These are phyloP conservation scores for Sorex araneus DNA, from an alignment of 2,113 vertebrate species.

Conservation along the genomic window DNA sequence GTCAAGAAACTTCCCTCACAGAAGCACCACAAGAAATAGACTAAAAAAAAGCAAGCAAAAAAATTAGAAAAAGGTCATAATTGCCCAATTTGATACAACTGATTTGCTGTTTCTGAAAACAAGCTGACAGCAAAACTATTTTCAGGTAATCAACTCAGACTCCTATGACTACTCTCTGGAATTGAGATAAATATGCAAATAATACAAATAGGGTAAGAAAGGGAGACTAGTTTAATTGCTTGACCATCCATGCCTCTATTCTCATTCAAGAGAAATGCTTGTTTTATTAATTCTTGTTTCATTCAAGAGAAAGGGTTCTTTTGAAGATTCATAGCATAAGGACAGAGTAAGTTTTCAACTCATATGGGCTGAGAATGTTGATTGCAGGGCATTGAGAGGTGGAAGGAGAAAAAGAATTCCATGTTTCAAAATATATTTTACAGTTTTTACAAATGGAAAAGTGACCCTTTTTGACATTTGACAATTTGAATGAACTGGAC, in stretches of 20 bases:
- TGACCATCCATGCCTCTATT: neutral
- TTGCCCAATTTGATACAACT: conserved; percentile 83
- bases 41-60: conserved; percentile 85
- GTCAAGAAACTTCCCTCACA: conserved; percentile 73
- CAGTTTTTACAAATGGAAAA: conserved; percentile 42
- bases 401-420: conserved; percentile 1
- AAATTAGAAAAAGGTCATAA: conserved; percentile 86
- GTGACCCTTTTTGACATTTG: conserved; percentile 11
- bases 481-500: conserved; percentile 32
- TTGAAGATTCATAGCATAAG: neutral
- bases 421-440: conserved; percentile 66
- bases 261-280: conserved; percentile 20
- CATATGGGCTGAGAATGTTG: neutral
- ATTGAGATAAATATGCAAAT: conserved; percentile 69
- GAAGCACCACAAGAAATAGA: conserved; percentile 78
- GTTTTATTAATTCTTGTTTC: neutral
- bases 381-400: neutral
- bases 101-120: conserved; percentile 82
- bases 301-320: conserved; percentile 32
- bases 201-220: conserved; percentile 1
- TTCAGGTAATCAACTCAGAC: conserved; percentile 76
- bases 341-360: conserved; percentile 28
- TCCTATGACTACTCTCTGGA: conserved; percentile 36
- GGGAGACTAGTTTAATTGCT: conserved; percentile 29
- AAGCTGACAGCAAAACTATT: conserved; percentile 79